phyloP scores from a whole-genome alignment of 2,113 vertebrate species.

The Percina caprodes region DNA sequence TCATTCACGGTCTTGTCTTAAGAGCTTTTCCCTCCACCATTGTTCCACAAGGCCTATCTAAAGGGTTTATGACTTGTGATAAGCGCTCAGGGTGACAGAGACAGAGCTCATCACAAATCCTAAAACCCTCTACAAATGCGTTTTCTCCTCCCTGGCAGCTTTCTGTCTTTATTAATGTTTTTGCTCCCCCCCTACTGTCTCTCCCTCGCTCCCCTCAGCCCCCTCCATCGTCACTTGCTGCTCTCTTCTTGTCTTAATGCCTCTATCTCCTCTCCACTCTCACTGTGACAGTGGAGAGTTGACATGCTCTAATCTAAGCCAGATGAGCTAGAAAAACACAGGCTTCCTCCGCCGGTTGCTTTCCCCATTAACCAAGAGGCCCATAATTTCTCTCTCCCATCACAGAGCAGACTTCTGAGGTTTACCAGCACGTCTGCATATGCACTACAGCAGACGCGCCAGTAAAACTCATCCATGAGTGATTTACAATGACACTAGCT shows the following conservation, averaged over 20 bases:
- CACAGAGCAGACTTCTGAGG: conserved; percentile 68
- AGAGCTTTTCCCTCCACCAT: conserved; percentile 53
- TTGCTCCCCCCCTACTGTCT: not conserved
- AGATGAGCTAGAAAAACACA: conserved; percentile 82
- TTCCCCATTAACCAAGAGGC: conserved; percentile 72
- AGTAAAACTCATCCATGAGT: conserved; percentile 62
- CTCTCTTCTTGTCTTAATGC: conserved; percentile 60
- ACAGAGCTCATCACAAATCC: conserved; percentile 69
- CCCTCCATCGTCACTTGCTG: conserved; percentile 10
- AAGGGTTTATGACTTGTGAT: conserved; percentile 69
- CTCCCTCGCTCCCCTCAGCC: not conserved
- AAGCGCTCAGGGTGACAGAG: conserved; percentile 57
- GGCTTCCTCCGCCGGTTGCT: conserved; percentile 61
- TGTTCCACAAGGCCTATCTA: conserved; percentile 61
- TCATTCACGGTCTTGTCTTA: conserved; percentile 51
- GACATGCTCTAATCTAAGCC: conserved; percentile 77
- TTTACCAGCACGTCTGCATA: conserved; percentile 73
- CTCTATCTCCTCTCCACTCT: conserved; percentile 66
- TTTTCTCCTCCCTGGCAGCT: conserved; percentile 35
- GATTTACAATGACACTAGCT: conserved; percentile 69
- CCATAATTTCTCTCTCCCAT: conserved; percentile 71
- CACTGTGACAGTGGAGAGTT: conserved; percentile 71
- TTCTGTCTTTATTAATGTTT: conserved; percentile 58
- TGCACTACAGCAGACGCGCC: conserved; percentile 64
- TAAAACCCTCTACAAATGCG: conserved; percentile 55